Percentiles rank a stretch among this genome's conserved stretches.
Conservation (phyloP, 2,888 invertebrate species). For the Lymantria dispar region DNA sequence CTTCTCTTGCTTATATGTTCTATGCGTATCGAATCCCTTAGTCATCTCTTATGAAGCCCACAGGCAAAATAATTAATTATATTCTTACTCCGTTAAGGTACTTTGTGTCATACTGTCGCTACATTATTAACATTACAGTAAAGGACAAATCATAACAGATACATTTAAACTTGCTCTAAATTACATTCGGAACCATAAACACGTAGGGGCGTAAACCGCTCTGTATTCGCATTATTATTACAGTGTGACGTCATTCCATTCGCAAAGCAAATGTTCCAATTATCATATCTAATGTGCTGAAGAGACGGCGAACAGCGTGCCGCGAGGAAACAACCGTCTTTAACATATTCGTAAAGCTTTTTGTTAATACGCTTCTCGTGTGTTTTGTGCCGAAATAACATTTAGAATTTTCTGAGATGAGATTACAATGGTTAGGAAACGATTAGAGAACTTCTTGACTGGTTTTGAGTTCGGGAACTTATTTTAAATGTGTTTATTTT, state of each 20-base stretch:
- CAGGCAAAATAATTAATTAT: no score
- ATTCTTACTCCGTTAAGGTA: no score
- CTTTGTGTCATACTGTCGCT: slow-evolving; percentile 11
- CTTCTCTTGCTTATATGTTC: no score
- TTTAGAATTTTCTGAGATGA: slow-evolving; percentile 11
- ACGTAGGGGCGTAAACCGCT: slow-evolving; percentile 48
- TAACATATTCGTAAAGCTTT: slow-evolving; percentile 32
- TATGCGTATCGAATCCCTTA: no score
- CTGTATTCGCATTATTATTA: slow-evolving; percentile 50
- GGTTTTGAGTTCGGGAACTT: not conserved
- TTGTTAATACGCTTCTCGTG: slow-evolving; percentile 26
- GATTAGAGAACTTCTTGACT: slow-evolving; percentile 3
- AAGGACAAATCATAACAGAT: slow-evolving; percentile 28
- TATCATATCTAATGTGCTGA: slow-evolving; percentile 76
- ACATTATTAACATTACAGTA: slow-evolving; percentile 24
- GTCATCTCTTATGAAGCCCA: no score
- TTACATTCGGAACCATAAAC: slow-evolving; percentile 54
- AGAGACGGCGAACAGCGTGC: slow-evolving; percentile 44
- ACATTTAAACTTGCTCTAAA: slow-evolving; percentile 43
- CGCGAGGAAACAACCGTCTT: slow-evolving; percentile 38
- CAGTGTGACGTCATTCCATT: slow-evolving; percentile 59
- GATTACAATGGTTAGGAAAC: slow-evolving; percentile 11
- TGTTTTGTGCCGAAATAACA: slow-evolving; percentile 32
- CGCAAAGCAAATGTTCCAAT: slow-evolving; percentile 77
- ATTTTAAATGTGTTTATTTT: no score